phyloP scores from a whole-genome alignment of 2,797 vertebrate genomes.

The Prunella strophiata region DNA sequence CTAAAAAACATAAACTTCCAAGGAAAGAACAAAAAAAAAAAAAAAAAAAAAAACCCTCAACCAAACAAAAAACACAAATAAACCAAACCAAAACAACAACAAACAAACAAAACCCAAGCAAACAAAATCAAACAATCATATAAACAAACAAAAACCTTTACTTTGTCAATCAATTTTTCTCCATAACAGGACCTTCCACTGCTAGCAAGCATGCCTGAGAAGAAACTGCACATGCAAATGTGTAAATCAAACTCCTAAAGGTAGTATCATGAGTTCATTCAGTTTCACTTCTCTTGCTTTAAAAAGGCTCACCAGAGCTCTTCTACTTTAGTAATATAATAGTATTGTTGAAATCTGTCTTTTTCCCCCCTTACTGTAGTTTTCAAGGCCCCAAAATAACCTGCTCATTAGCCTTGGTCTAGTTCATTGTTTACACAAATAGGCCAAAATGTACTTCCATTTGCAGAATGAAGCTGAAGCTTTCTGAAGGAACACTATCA shows the following conservation, averaged over 20 bases:
- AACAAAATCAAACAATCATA: background rate
- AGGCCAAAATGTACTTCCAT: conserved; percentile 72
- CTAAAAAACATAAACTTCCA: background rate
- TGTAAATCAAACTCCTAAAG: conserved; percentile 51
- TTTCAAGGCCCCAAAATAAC: conserved; percentile 71
- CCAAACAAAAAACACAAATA: background rate
- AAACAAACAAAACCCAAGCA: too few species aligned
- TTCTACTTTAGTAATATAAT: conserved; percentile 51
- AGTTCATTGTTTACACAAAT: conserved; percentile 73
- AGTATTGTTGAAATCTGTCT: conserved; percentile 49
- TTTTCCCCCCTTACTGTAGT: conserved; percentile 25
- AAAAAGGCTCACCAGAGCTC: conserved; percentile 38
- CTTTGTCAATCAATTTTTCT: background rate
- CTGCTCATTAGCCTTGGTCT: conserved; percentile 72
- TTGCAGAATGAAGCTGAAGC: conserved; percentile 45
- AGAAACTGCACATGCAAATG: conserved; percentile 29
- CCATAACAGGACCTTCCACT: conserved; percentile 10
- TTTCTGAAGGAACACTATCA: conserved; percentile 65
- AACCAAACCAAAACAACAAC: background rate
- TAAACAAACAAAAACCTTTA: background rate
- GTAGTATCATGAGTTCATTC: background rate
- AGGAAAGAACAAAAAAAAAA: background rate
- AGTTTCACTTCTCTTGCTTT: conserved; percentile 33
- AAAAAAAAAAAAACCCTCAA: background rate
- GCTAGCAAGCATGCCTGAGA: conserved; percentile 15